Evolutionary conservation across 2,797 vertebrate species (phyloP), one percentile per base, ranked within the genome.

Genomic region (Chaenodraco wilsoni): DNA sequence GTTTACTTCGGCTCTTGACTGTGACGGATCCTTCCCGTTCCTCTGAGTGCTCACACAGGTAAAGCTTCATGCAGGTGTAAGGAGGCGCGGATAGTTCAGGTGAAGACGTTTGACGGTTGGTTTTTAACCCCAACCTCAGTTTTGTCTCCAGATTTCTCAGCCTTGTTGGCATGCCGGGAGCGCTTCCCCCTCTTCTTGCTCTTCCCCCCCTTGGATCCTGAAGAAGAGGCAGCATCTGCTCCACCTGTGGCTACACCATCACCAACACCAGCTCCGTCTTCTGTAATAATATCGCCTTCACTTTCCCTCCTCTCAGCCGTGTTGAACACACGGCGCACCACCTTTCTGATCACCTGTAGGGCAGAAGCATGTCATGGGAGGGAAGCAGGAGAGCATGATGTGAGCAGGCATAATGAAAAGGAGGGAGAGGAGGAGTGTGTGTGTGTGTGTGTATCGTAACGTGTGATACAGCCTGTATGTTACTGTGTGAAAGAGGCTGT

Each of bases 311-410:
- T 81, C 23, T 88, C 88, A 44, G 90, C 77, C 2, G 84, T 85
- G 85, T 62, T 77, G 76, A 65, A 60, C 49, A 88, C 76, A 4
- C 91, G 90, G 1, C 91, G 92, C 58, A 93, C 90, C 76, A 93
- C 92, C 74, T 93, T 93, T 77, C 92, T 93, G 88, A 92, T 93
- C 84, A 93, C 92, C 92, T 93, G 90, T 21, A 58, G 56, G 63
- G 63, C 56, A 86, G 62, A 88, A 66, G 79, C 59, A 43, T 17
- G 86, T 88, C 21, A 1, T 27, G 51, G 14, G 23, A 7, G 1
- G 10, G 40, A 11, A 12, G 70, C 10, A 62, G 44, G 44, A 40
- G 45, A 15, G 65, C 0, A 46, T 46, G 55, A 56, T 33, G 27
- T 44, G 1, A 54, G 50, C 7, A 70, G 27, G 61, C 54, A 49